Evolutionary conservation across 64 coral and sea anemone genomes (phyloP), one percentile per base, ranked within the genome.

Genomic region (Acropora yongei): DNA sequence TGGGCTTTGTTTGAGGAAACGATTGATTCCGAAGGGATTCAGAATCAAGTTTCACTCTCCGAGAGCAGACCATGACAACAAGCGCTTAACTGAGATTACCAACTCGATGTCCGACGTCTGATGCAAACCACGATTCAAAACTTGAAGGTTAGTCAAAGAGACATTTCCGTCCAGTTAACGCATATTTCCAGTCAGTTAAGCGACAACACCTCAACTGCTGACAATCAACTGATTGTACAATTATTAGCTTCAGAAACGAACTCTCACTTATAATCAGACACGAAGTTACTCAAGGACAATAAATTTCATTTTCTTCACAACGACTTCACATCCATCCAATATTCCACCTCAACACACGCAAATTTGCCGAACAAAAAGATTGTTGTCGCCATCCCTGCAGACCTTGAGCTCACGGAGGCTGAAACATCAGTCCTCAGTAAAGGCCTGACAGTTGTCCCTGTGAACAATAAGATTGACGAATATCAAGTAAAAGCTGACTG

Each of bases 141-240:
- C 30, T 66, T 66, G 61, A 66, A 66, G 61, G 61, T 66, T 66
- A 66, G 61, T 66, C 61, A 66, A 66, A 66, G 61, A 66, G 61
- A 66, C 61, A 66, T 66, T 66, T 66, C 61, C 61, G 61, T 66
- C 61, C 61, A 66, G 61, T 11, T 2, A 66, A 66, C 61, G 9
- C 4, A 14, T 66, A 66, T 66, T 66, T 66, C 61, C 61, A 66
- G 9, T 66, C 61, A 66, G 61, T 66, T 66, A 66, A 8, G 61
- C 61, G 61, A 66, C 61, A 66, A 30, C 61, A 13, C 61, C 61
- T 13, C 30, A 30, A 30, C 30, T 30, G 30, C 30, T 30, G 30
- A 30, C 30, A 30, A 30, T 30, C 30, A 30, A 66, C 61, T 66
- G 9, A 11, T 17, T 66, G 61, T 66, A 17, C 61, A 66, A 30